Conservation (phyloP, 2,797 vertebrate genomes). For the Sebastiscus tertius region DNA sequence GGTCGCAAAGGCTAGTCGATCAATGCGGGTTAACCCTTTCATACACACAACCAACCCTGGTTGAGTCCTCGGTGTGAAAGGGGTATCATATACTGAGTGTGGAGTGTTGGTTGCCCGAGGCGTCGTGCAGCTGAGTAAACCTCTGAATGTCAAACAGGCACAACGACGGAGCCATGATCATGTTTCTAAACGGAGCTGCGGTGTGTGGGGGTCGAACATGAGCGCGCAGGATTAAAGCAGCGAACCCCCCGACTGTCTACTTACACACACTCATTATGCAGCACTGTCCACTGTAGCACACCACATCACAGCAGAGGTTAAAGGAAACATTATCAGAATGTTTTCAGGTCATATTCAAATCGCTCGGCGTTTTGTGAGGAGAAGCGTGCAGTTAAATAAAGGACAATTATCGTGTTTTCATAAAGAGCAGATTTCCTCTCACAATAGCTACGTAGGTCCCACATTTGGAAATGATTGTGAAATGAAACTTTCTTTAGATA, state of each 20-base stretch:
- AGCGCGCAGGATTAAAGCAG: conserved; percentile 1
- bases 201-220: conserved; percentile 24
- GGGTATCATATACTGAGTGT: neutral
- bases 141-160: conserved; percentile 33
- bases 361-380: neutral
- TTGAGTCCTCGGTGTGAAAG: too few relatives aligned
- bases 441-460: too few relatives aligned
- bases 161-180: neutral
- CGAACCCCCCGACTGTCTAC: neutral
- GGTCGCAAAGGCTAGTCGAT: too few relatives aligned
- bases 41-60: too few relatives aligned
- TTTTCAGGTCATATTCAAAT: conserved; percentile 50
- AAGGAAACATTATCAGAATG: conserved; percentile 1
- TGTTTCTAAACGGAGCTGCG: conserved; percentile 14
- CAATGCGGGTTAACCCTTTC: too few relatives aligned
- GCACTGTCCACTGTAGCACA: neutral
- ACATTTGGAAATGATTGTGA: too few relatives aligned
- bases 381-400: neutral
- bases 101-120: neutral
- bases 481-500: neutral
- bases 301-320: conserved; percentile 43
- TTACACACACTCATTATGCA: conserved; percentile 22
- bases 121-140: neutral
- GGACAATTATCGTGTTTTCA: neutral
- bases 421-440: neutral